These are phyloP conservation scores for Stylophora pistillata DNA, from an alignment of 64 coral and sea anemone genomes.

Conservation along the genomic window DNA sequence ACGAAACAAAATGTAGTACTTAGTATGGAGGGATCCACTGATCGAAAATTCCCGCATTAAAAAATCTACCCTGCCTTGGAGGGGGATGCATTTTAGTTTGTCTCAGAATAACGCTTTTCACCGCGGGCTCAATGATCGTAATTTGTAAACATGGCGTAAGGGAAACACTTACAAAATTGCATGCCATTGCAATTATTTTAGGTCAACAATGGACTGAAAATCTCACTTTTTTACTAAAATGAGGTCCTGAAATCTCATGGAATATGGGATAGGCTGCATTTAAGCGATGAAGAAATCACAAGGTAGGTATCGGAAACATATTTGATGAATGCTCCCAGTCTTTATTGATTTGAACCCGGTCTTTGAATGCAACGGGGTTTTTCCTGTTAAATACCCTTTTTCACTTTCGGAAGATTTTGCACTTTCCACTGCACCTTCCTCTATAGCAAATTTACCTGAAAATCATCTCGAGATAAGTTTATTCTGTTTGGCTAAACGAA, in stretches of 20 bases:
- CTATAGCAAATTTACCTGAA: no score
- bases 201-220: neutral
- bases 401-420: no score
- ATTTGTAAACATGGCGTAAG: neutral
- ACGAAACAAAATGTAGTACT: no score
- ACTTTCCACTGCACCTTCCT: no score
- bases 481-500: no score
- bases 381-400: no score
- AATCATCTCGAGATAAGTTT: no score
- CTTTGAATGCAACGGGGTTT: no score
- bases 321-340: neutral
- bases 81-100: no score
- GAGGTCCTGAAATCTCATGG: neutral
- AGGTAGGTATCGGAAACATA: neutral
- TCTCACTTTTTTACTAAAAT: neutral
- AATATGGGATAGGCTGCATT: neutral
- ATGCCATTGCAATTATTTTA: neutral
- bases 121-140: neutral
- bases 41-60: no score
- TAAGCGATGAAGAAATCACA: slow-evolving; percentile 24
- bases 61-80: no score
- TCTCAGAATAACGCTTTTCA: neutral
- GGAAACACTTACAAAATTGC: neutral
- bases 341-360: neutral
- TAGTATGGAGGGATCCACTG: no score